These are phyloP conservation scores for Platyrinchus mystaceus DNA, from an alignment of 2,797 vertebrate genomes.

Conservation along the genomic window DNA sequence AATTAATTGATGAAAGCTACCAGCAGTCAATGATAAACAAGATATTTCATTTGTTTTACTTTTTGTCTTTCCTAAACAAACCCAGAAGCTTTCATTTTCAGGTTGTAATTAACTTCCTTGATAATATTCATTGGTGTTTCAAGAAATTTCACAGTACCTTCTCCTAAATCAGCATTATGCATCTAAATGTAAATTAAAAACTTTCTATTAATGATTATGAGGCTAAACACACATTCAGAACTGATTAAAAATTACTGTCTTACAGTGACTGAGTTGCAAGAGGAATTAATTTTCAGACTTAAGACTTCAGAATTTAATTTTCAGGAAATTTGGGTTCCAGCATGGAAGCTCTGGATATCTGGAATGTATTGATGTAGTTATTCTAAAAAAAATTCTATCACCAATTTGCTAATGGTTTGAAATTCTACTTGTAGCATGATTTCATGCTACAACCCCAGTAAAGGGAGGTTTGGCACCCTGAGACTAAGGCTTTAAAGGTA, in stretches of 20 bases:
- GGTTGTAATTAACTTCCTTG: slow-evolving; percentile 68
- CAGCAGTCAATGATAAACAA: slow-evolving; percentile 37
- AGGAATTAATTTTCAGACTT: not conserved
- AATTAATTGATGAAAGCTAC: not conserved
- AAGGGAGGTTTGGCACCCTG: not conserved
- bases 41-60: slow-evolving; percentile 44
- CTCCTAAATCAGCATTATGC: slow-evolving; percentile 52
- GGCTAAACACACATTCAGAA: slow-evolving; percentile 41
- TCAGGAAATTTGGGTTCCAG: not conserved
- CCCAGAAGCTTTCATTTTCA: slow-evolving; percentile 51
- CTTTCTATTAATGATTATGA: slow-evolving; percentile 25
- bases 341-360: not conserved
- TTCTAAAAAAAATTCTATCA: not conserved
- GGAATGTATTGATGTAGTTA: not conserved
- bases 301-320: not conserved
- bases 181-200: slow-evolving; percentile 58
- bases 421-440: not conserved
- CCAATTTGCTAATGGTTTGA: not conserved
- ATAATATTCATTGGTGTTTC: slow-evolving; percentile 58
- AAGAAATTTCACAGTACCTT: slow-evolving; percentile 44
- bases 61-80: slow-evolving; percentile 47
- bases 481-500: not conserved
- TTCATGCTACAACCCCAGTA: not conserved
- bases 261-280: not conserved
- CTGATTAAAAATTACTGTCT: slow-evolving; percentile 38